These are phyloP conservation scores for Phymanthus crucifer DNA, from an alignment of 92 coral and sea anemone genomes.

Conservation along the genomic window DNA sequence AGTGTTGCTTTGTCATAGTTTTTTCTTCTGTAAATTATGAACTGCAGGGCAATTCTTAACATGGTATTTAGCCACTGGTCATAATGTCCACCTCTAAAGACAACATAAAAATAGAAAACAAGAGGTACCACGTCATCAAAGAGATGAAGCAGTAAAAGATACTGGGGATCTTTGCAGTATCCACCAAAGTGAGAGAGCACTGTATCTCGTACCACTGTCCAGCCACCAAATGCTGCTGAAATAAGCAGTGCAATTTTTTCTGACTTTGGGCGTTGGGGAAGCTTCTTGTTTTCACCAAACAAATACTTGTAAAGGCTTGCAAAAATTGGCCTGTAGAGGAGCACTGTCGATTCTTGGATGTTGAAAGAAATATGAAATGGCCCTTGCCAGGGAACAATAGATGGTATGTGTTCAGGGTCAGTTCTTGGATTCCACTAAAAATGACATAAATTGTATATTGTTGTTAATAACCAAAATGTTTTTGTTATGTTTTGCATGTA, in stretches of 20 bases:
- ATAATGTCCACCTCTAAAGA: slow-evolving; percentile 42
- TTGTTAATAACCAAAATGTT: no score
- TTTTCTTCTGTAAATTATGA: slow-evolving; percentile 33
- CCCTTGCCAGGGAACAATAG: background rate
- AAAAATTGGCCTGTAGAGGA: background rate
- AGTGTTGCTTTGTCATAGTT: slow-evolving; percentile 63
- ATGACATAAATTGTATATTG: no score
- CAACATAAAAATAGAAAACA: background rate
- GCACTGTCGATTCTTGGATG: background rate
- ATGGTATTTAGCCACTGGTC: slow-evolving; percentile 35
- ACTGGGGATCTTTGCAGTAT: background rate
- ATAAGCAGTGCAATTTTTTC: background rate
- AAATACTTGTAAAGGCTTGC: background rate
- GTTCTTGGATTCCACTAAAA: no score
- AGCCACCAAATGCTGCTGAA: background rate
- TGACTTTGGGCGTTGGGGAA: background rate
- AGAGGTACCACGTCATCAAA: background rate
- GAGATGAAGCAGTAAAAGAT: background rate
- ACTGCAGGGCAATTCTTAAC: slow-evolving; percentile 40
- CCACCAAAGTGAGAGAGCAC: no score
- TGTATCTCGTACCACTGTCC: no score
- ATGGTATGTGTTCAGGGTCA: background rate
- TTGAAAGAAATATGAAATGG: background rate
- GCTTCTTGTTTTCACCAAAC: background rate
- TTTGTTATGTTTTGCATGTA: no score